Base-by-base conservation (phyloP, 2,113 vertebrate species). In the Struthidea cinerea region DNA sequence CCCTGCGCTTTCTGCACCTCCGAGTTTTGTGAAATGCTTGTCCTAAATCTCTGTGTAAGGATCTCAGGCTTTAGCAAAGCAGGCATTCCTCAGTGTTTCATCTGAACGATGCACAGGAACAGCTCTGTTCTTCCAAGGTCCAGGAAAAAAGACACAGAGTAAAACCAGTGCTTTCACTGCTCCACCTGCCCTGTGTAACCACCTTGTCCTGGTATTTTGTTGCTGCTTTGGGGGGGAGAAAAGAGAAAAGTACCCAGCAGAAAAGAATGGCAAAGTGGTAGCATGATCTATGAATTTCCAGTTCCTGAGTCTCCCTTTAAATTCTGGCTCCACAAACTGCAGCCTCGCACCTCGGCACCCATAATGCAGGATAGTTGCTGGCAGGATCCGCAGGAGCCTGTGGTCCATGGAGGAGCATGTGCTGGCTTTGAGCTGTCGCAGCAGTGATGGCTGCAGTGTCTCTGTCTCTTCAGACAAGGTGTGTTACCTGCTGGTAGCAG, bases 331-430 rank as follows among this genome's bases (percentile, higher is more conserved):
- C 0, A 0, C n/a, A 28, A 15, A 1, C 35, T n/a, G 64, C 50
- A 65, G 73, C 93, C n/a, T 47, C 15, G 14, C 52, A 10, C 10
- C 12, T 53, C 0, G 0, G 46, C 57, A 24, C 13, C 2, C 2
- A 6, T 12, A 7, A 15, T 4, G 61, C 14, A 28, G 47, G 32
- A 3, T 14, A 9, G 11, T 39, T 37, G 47, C 64, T 47, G 4
- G 4, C 28, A 37, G 33, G 28, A 16, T 23, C 13, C 42, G 65
- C 55, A 53, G 65, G 12, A 81, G 10, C 20, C 47, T n/a, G 24
- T 3, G 47, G 13, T 4, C 5, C 27, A 0, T 1, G 39, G 27
- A 32, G 67, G 13, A 65, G 55, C 28, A 2, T 0, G 5, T 23
- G 47, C 69, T 61, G 68, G 21, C 8, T 8, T 17, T 60, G 41